Percentiles rank a stretch among this genome's conserved stretches.
These are phyloP conservation scores for Dysmachus trigonus DNA, from an alignment of 2,888 invertebrate genomes.

Conservation along the genomic window DNA sequence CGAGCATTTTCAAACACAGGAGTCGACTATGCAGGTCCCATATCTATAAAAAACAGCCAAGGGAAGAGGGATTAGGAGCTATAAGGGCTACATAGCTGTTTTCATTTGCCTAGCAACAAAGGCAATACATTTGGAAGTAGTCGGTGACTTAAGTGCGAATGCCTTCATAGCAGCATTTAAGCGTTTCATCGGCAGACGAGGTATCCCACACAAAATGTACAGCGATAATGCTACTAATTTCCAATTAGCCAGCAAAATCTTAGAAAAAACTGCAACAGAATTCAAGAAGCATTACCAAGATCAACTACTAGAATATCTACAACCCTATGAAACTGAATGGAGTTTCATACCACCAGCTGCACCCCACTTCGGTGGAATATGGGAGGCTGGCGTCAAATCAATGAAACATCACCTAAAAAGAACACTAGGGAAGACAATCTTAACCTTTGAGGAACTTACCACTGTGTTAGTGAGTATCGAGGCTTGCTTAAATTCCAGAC, in stretches of 20 bases:
- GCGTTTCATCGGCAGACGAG: neutral
- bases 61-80: neutral
- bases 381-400: too few relatives aligned
- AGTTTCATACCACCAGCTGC: too few relatives aligned
- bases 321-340: neutral
- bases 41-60: neutral
- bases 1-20: too few relatives aligned
- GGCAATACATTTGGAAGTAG: neutral
- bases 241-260: neutral
- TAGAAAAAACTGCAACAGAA: neutral
- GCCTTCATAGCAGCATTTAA: neutral
- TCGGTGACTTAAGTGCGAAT: neutral
- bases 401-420: neutral
- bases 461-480: neutral
- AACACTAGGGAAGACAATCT: neutral
- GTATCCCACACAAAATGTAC: too few relatives aligned
- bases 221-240: too few relatives aligned
- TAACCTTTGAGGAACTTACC: neutral
- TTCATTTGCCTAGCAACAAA: neutral
- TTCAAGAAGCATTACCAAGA: neutral
- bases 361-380: too few relatives aligned
- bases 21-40: neutral
- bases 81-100: neutral
- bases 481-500: too few relatives aligned
- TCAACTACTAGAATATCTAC: too few relatives aligned